Evolutionary conservation across 2,888 invertebrate species (phyloP).

Genomic region (Blastobasis lacticolella): DNA sequence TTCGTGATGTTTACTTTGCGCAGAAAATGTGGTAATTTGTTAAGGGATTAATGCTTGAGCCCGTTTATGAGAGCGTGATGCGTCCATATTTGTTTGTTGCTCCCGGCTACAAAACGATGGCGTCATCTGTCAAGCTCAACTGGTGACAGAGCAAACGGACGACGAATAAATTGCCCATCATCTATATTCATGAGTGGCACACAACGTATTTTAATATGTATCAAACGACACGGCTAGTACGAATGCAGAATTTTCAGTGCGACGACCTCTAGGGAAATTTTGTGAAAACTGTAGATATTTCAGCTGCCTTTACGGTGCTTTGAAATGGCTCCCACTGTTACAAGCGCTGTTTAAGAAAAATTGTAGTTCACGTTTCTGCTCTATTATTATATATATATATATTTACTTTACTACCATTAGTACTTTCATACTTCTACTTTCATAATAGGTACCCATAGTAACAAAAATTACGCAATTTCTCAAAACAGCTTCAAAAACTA

Average conservation of each 20-base stretch:
- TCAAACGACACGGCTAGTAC: slow-evolving; percentile 1
- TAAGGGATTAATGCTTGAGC: slow-evolving; percentile 62
- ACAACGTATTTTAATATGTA: slow-evolving; percentile 30
- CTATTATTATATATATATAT: too few relatives aligned
- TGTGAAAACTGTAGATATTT: neutral
- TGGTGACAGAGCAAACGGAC: slow-evolving; percentile 57
- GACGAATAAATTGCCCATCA: slow-evolving; percentile 55
- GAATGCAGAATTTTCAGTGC: slow-evolving; percentile 12
- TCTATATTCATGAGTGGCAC: slow-evolving; percentile 57
- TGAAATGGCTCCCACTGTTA: too few relatives aligned
- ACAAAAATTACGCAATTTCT: too few relatives aligned
- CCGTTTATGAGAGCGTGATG: slow-evolving; percentile 62
- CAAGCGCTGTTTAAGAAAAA: too few relatives aligned
- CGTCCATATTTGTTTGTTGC: slow-evolving; percentile 63
- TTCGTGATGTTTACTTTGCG: slow-evolving; percentile 37
- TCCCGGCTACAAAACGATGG: slow-evolving; percentile 43
- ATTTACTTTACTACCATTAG: too few relatives aligned
- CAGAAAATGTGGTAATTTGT: slow-evolving; percentile 55
- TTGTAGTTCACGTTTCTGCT: too few relatives aligned
- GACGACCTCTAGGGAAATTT: slow-evolving; percentile 7
- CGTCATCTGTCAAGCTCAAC: slow-evolving; percentile 67
- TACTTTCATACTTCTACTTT: too few relatives aligned
- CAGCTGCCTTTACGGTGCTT: too few relatives aligned
- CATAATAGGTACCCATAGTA: too few relatives aligned
- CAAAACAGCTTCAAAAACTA: too few relatives aligned